phyloP scores from a whole-genome alignment of 1,140 invertebrate genomes.

The Popillia japonica region DNA sequence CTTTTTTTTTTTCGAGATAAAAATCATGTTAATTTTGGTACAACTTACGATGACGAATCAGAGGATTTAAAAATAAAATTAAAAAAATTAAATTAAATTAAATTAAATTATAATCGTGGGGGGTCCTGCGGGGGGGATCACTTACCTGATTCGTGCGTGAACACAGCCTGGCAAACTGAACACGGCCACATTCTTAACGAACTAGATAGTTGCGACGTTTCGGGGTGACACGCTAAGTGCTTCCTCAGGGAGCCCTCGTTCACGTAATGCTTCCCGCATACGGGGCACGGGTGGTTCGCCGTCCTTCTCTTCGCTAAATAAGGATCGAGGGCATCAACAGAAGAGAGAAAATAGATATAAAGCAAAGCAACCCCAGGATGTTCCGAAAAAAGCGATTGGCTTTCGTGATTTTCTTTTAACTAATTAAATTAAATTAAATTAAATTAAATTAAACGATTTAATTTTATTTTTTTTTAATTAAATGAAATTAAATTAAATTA shows the following conservation, averaged over 20 bases:
- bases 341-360: constrained; percentile 60
- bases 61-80: constrained; percentile 4
- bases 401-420: not conserved
- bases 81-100: not conserved
- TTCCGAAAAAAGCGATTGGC: constrained; percentile 35
- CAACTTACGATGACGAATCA: not conserved
- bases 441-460: too few relatives aligned
- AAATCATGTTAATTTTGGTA: constrained; percentile 8
- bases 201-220: constrained; percentile 85
- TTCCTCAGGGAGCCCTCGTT: constrained; percentile 93
- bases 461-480: too few relatives aligned
- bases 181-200: constrained; percentile 93
- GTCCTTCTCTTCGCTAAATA: constrained; percentile 91
- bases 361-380: constrained; percentile 61
- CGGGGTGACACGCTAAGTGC: constrained; percentile 90
- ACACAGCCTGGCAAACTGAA: constrained; percentile 92
- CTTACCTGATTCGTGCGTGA: constrained; percentile 91
- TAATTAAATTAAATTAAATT: too few relatives aligned
- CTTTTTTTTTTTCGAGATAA: too few relatives aligned
- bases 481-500: too few relatives aligned
- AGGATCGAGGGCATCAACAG: constrained; percentile 67
- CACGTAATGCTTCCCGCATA: constrained; percentile 94
- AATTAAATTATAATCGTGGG: constrained; percentile 18
- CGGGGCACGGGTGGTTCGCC: constrained; percentile 91
- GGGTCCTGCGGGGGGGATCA: not conserved